Evolutionary conservation across 2,113 vertebrate species (phyloP).

Genomic region (Platysternon megacephalum): DNA sequence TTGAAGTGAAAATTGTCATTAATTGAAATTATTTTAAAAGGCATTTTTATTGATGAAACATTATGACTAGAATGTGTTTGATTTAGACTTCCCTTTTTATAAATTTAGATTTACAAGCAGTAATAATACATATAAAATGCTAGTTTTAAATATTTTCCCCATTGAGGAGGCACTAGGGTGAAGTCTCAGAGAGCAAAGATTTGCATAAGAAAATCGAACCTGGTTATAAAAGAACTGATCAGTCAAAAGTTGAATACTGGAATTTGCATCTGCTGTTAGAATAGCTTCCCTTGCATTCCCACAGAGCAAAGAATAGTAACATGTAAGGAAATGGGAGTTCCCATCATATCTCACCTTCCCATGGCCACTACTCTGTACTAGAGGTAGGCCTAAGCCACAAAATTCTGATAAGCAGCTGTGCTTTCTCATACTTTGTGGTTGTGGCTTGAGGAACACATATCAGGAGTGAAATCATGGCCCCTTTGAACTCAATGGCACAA

Average conservation of each 20-base stretch:
- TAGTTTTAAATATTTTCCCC: not conserved
- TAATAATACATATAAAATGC: not conserved
- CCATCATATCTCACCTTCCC: not conserved
- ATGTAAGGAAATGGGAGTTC: not conserved
- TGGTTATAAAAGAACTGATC: not conserved
- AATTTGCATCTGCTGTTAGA: not conserved
- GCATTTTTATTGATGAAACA: not conserved
- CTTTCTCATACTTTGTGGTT: not conserved
- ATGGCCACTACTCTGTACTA: not conserved
- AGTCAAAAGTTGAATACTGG: not conserved
- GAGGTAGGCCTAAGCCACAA: not conserved
- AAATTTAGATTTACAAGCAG: not conserved
- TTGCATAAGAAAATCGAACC: not conserved
- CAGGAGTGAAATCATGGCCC: not conserved
- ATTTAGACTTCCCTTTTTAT: not conserved
- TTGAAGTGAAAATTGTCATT: conserved; percentile 7
- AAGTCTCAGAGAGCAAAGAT: not conserved
- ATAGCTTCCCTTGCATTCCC: not conserved
- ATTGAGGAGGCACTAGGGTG: not conserved
- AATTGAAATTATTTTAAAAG: not conserved
- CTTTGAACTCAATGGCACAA: not conserved
- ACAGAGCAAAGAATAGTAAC: not conserved
- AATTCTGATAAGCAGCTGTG: rapidly evolving
- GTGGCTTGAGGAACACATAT: not conserved
- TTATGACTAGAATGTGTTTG: not conserved